These are phyloP conservation scores for Pipistrellus pygmaeus DNA, from an alignment of 2,797 vertebrate species.

Conservation along the genomic window DNA sequence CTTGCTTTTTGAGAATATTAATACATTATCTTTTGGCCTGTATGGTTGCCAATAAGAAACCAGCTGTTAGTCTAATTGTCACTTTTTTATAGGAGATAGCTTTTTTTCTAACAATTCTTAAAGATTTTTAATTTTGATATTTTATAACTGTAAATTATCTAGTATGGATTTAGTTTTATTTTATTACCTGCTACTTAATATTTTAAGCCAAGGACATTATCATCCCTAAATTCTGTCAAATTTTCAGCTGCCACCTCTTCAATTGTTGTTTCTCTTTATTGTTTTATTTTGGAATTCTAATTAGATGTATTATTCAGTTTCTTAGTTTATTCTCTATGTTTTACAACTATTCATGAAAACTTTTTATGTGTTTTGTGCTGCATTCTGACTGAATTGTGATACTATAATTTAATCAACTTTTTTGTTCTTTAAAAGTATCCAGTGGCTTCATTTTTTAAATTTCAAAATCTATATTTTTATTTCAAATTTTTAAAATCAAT, in stretches of 20 bases:
- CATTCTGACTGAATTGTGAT: background rate
- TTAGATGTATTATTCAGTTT: background rate
- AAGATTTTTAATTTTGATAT: background rate
- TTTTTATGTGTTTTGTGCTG: background rate
- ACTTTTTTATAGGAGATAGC: conserved; percentile 1
- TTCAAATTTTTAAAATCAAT: conserved; percentile 25
- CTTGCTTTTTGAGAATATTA: background rate
- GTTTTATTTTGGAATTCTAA: conserved; percentile 33
- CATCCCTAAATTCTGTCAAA: conserved; percentile 23
- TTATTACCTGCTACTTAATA: background rate
- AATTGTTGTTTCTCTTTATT: background rate
- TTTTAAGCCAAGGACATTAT: background rate
- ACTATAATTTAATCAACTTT: background rate
- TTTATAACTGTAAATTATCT: background rate
- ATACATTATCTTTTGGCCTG: background rate
- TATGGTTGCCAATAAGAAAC: background rate
- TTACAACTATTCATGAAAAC: background rate
- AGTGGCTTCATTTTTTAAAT: background rate
- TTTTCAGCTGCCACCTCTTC: background rate
- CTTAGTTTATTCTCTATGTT: conserved; percentile 7
- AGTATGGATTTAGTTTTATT: background rate
- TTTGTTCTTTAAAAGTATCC: background rate
- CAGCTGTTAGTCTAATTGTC: background rate
- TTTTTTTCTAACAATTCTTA: conserved; percentile 17
- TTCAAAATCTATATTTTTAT: conserved; percentile 27